phyloP scores from a whole-genome alignment of 2,113 vertebrate genomes.

The Pangasianodon gigas region DNA sequence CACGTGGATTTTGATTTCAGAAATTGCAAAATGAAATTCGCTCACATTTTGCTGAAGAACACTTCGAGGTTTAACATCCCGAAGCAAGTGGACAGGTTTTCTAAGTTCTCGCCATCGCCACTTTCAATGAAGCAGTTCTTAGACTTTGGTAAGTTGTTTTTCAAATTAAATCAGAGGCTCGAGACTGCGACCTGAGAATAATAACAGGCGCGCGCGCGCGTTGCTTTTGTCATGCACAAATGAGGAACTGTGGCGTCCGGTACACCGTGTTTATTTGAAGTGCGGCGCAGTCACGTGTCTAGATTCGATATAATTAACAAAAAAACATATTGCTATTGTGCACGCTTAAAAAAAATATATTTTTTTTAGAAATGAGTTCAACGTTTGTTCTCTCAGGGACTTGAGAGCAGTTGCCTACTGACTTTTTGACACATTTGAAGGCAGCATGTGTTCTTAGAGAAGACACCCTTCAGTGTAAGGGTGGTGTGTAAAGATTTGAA shows the following conservation, averaged over 20 bases:
- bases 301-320: background rate
- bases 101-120: slow-evolving; percentile 91
- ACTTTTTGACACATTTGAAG: background rate
- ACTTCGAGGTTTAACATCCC: slow-evolving; percentile 71
- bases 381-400: background rate
- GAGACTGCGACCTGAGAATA: background rate
- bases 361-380: background rate
- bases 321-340: background rate
- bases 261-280: background rate
- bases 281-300: background rate
- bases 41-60: slow-evolving; percentile 81
- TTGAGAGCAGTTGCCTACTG: background rate
- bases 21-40: slow-evolving; percentile 81
- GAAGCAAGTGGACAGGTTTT: slow-evolving; percentile 81
- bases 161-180: background rate
- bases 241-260: background rate
- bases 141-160: slow-evolving; percentile 85
- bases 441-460: background rate
- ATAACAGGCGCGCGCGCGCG: background rate
- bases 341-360: background rate
- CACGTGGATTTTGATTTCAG: slow-evolving; percentile 12
- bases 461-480: background rate
- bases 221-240: background rate
- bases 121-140: slow-evolving; percentile 96
- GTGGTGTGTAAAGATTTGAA: background rate